Conservation (phyloP, 2,797 vertebrate genomes). For the Spatula clypeata region DNA sequence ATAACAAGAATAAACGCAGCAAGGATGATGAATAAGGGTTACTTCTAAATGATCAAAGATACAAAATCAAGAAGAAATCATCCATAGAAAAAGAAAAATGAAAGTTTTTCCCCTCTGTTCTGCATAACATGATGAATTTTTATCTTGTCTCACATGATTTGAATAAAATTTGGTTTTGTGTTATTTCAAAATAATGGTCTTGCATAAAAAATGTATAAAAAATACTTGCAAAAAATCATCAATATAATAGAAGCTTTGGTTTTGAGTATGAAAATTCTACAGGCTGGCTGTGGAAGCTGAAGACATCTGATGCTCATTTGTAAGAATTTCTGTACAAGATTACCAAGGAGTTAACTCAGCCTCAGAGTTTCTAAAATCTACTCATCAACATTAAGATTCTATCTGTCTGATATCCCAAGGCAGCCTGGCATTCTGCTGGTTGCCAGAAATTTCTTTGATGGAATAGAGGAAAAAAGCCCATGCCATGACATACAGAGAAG, state of each 20-base stretch:
- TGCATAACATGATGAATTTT: neutral
- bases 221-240: neutral
- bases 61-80: too few relatives aligned
- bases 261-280: neutral
- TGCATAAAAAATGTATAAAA: accelerated
- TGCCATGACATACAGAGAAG: neutral
- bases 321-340: neutral
- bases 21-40: neutral
- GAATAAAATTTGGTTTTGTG: neutral
- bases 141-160: neutral
- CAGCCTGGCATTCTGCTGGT: neutral
- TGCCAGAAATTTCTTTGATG: conserved; percentile 39
- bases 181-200: neutral
- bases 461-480: neutral
- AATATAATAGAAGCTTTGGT: neutral
- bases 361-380: neutral
- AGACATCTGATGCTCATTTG: neutral
- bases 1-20: neutral
- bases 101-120: neutral
- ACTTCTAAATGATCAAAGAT: neutral
- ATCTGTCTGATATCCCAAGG: neutral
- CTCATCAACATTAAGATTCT: neutral
- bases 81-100: neutral
- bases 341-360: neutral
- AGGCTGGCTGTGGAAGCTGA: neutral